These are phyloP conservation scores for Lissonota sp. DNA, from an alignment of 2,888 invertebrate species.

Conservation along the genomic window DNA sequence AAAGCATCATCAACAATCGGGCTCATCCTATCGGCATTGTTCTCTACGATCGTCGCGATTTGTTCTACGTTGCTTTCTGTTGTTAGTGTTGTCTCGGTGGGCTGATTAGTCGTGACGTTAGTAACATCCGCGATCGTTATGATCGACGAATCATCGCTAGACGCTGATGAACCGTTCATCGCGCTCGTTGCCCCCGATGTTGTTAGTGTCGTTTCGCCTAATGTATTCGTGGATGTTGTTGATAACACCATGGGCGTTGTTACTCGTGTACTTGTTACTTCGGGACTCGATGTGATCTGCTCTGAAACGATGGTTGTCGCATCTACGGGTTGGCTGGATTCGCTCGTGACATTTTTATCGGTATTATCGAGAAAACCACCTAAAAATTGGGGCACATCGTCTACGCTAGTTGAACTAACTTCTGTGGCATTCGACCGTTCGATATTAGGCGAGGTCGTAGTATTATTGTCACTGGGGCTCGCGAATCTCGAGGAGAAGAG, in stretches of 20 bases:
- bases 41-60: slow-evolving; percentile 47
- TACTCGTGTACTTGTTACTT: slow-evolving; percentile 53
- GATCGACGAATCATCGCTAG: slow-evolving; percentile 45
- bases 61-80: slow-evolving; percentile 54
- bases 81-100: slow-evolving; percentile 65
- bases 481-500: background rate
- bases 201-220: slow-evolving; percentile 61
- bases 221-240: slow-evolving; percentile 54
- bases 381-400: slow-evolving; percentile 68
- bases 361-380: slow-evolving; percentile 73
- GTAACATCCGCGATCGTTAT: slow-evolving; percentile 57
- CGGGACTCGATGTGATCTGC: slow-evolving; percentile 39
- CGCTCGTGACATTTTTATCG: slow-evolving; percentile 65
- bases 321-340: slow-evolving; percentile 39
- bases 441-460: slow-evolving; percentile 23
- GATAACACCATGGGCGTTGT: slow-evolving; percentile 55
- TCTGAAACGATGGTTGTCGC: slow-evolving; percentile 46
- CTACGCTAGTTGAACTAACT: slow-evolving; percentile 35
- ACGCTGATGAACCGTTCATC: slow-evolving; percentile 12
- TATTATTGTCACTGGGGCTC: background rate
- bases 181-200: slow-evolving; percentile 16
- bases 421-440: slow-evolving; percentile 16
- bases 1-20: slow-evolving; percentile 23
- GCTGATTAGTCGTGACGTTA: slow-evolving; percentile 68
- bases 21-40: slow-evolving; percentile 15